Evolutionary conservation across 2,797 vertebrate genomes (phyloP).

Genomic region (Hirundo rustica): DNA sequence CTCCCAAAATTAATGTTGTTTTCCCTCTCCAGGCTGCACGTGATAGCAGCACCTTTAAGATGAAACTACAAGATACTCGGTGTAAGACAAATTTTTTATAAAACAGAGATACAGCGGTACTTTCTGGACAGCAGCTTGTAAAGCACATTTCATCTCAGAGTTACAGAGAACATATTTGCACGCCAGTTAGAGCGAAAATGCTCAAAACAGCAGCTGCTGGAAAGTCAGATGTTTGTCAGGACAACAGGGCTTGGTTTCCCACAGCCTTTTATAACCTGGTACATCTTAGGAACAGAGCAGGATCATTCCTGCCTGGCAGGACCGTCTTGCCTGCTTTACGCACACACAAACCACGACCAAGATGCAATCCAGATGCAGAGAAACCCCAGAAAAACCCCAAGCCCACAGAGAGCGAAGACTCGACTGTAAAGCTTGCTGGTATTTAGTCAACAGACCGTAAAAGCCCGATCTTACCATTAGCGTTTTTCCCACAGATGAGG

Average conservation of each 20-base stretch:
- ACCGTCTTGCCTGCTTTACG: fast-evolving
- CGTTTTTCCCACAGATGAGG: constrained; percentile 97
- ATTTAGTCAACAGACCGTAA: fast-evolving
- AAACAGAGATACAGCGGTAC: neutral
- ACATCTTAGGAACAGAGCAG: neutral
- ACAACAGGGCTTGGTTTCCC: neutral
- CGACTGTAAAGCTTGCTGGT: neutral
- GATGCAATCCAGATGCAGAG: neutral
- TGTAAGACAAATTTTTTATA: neutral
- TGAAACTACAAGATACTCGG: neutral
- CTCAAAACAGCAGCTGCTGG: neutral
- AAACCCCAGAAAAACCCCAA: neutral
- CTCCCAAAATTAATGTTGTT: neutral
- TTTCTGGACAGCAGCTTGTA: neutral
- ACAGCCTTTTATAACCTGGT: neutral
- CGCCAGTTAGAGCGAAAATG: neutral
- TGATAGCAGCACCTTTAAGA: neutral
- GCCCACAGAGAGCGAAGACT: neutral
- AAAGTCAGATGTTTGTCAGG: neutral
- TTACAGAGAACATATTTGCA: neutral
- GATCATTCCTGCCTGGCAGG: neutral
- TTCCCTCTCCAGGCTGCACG: neutral
- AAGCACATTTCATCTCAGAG: neutral
- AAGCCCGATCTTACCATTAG: constrained; percentile 83
- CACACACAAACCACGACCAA: neutral